A percentile compares a stretch with the other conserved stretches of the same genome.
phyloP scores from a whole-genome alignment of 2,888 invertebrate species.

The Acanthococcus lagerstroemiae region DNA sequence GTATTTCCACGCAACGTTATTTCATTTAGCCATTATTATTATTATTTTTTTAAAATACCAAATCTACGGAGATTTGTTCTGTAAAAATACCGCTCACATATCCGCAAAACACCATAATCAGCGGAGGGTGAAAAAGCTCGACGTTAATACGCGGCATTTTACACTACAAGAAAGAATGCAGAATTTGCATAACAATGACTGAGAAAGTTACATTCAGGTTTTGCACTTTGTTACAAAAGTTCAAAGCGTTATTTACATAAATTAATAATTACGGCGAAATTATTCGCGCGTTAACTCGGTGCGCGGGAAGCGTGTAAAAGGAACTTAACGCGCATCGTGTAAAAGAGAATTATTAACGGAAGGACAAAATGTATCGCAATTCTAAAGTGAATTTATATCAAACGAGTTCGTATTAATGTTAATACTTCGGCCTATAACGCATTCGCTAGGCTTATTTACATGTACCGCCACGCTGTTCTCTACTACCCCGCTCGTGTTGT shows the following conservation, averaged over 20 bases:
- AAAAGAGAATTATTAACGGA: slow-evolving; percentile 23
- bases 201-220: slow-evolving; percentile 15
- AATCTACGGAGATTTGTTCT: no score
- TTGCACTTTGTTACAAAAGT: slow-evolving; percentile 27
- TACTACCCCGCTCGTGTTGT: no score
- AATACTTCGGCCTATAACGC: no score
- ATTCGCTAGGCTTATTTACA: no score
- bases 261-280: slow-evolving; percentile 30
- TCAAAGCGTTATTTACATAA: slow-evolving; percentile 31
- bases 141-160: no score
- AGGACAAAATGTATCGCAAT: slow-evolving; percentile 25
- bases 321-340: slow-evolving; percentile 11
- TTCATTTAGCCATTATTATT: no score
- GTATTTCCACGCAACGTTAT: no score
- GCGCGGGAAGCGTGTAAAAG: slow-evolving; percentile 16
- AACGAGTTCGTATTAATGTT: background rate
- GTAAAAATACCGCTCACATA: no score
- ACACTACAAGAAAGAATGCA: background rate
- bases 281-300: slow-evolving; percentile 27
- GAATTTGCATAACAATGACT: slow-evolving; percentile 29
- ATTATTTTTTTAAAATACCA: no score
- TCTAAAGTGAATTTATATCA: slow-evolving; percentile 18
- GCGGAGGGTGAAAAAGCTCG: no score
- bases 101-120: no score
- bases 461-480: no score